Base-by-base conservation (phyloP, 2,797 vertebrate genomes). In the Gallinago stenura region DNA sequence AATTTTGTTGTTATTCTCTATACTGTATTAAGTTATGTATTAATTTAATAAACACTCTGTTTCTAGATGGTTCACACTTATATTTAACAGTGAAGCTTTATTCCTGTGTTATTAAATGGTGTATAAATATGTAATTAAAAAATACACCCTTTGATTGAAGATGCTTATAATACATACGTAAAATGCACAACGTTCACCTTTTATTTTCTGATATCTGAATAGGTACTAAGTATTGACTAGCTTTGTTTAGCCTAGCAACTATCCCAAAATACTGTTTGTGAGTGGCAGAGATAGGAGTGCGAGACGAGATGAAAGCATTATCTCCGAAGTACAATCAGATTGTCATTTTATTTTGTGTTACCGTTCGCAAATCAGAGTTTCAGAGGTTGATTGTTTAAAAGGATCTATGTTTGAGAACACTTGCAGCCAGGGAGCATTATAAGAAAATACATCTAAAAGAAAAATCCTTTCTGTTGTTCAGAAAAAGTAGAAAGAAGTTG, bases 351-450 rank as follows among this genome's bases (percentile, higher is more conserved):
- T 48, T 93, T 80, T 56, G 37, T 61, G 43, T 68, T 91, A 45
- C 48, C 0, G 0, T 70, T 83, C 71, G 58, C 75, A 90, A 78
- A 81, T 65, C 68, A 51, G 62, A 91, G 26, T 48, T 62, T 28
- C 68, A 51, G 62, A 91, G 26, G 51, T 62, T 28, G 58, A 69
- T 94, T 89, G 75, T 86, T 90, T 86, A 93, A 91, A 92, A 64
- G 48, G 46, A 61, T 37, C 66, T 53, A 28, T 46, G 45, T 57
- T 54, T 58, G 65, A 89, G 46, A 69, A 75, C 75, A 24, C 15
- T 86, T 93, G 41, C 18, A 87, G 33, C 20, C 19, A 54, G 65
- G 61, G 33, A 91, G 7, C 12, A 19, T 46, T 85, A 6, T 6
- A 35, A 71, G 31, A 46, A 89, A 94, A 54, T 31, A 80, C 45